phyloP scores from a whole-genome alignment of 2,797 vertebrate genomes.

The Apodemus agrarius region DNA sequence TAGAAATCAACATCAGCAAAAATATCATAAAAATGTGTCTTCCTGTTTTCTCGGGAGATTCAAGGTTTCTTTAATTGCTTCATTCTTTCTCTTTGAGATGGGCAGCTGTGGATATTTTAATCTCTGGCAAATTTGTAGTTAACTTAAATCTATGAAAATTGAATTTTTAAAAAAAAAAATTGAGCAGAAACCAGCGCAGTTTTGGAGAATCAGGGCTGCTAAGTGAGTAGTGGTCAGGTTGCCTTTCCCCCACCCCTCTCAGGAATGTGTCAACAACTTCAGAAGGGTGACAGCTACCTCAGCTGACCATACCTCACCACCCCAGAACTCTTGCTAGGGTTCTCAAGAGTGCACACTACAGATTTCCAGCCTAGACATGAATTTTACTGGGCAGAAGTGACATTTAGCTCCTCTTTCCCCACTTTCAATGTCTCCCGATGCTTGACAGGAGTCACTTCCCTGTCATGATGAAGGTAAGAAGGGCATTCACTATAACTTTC shows the following conservation, averaged over 20 bases:
- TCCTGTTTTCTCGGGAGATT: background rate
- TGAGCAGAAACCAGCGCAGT: background rate
- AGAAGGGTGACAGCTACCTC: background rate
- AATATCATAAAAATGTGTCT: background rate
- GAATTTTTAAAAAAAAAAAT: background rate
- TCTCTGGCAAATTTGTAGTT: background rate
- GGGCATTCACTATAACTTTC: background rate
- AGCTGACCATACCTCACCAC: background rate
- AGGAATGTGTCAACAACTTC: background rate
- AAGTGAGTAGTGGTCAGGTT: background rate
- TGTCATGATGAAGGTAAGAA: background rate
- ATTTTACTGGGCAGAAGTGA: background rate
- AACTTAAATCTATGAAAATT: background rate
- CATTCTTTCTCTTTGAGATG: conserved; percentile 4
- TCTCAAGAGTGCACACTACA: background rate
- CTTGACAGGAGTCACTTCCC: too few relatives aligned
- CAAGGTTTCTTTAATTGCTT: background rate
- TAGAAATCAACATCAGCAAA: background rate
- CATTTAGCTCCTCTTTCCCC: rapidly evolving
- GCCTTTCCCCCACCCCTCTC: background rate
- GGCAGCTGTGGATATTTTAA: background rate
- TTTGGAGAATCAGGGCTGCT: background rate
- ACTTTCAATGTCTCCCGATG: background rate
- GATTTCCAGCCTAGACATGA: background rate
- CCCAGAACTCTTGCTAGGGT: background rate